phyloP scores from a whole-genome alignment of 2,113 vertebrate genomes.

The Nettapus auritus region DNA sequence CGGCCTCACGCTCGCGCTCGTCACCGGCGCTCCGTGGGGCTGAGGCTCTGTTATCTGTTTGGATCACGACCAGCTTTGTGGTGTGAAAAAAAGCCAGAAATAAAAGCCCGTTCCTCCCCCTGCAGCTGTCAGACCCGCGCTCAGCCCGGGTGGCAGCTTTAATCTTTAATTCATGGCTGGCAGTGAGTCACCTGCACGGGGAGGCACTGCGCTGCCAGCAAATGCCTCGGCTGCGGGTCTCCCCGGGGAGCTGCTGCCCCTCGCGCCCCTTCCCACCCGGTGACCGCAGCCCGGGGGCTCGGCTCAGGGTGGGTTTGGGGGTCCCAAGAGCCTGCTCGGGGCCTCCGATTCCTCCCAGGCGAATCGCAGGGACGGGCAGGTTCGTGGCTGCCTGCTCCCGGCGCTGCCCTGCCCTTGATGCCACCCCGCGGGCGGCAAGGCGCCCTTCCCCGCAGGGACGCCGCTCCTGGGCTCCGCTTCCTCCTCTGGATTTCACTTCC shows the following conservation, averaged over 20 bases:
- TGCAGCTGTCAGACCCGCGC: slow-evolving; percentile 33
- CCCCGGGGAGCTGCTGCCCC: neutral
- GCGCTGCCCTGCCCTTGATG: rapidly evolving
- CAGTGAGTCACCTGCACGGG: slow-evolving; percentile 56
- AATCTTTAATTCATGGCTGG: slow-evolving; percentile 63
- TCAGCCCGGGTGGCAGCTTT: slow-evolving; percentile 13
- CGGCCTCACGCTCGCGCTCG: slow-evolving; percentile 28
- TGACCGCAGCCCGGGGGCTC: rapidly evolving
- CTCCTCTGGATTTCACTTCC: neutral
- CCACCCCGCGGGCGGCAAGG: no score
- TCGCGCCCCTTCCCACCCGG: neutral
- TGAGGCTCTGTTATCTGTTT: slow-evolving; percentile 37
- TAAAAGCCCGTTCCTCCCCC: slow-evolving; percentile 34
- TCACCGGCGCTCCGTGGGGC: slow-evolving; percentile 43
- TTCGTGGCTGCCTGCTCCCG: neutral
- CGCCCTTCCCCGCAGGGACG: no score
- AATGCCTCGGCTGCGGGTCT: neutral
- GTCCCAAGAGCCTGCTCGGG: neutral
- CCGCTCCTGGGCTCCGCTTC: rapidly evolving
- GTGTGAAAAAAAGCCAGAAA: slow-evolving; percentile 58
- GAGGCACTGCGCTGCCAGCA: neutral
- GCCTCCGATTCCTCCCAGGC: no score
- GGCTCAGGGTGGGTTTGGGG: no score
- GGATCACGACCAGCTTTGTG: slow-evolving; percentile 60
- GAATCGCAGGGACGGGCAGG: rapidly evolving